These are phyloP conservation scores for Tachuris rubrigastra DNA, from an alignment of 2,113 vertebrate genomes.

Conservation along the genomic window DNA sequence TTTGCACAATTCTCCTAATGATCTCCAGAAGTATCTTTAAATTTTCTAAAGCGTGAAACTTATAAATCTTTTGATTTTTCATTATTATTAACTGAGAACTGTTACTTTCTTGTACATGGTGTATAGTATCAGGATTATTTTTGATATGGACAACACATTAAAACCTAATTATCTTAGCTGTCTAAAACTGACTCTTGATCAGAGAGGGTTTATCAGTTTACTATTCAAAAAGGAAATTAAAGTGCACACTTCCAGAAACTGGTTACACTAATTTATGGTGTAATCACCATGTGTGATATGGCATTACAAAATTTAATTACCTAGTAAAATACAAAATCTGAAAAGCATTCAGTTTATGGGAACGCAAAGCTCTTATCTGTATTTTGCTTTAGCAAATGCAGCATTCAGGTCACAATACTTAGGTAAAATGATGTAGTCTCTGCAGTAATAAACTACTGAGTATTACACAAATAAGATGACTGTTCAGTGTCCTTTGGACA, in stretches of 20 bases:
- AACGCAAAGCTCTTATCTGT: neutral
- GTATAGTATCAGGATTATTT: neutral
- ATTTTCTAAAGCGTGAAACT: neutral
- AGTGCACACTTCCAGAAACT: slow-evolving; percentile 38
- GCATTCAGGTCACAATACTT: neutral
- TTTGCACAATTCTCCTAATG: neutral
- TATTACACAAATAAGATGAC: neutral
- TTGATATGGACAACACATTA: neutral
- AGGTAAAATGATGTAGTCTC: neutral
- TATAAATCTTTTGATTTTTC: neutral
- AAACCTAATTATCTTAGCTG: neutral
- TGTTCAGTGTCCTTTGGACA: neutral
- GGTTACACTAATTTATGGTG: neutral
- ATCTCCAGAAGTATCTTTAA: neutral
- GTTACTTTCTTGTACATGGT: neutral
- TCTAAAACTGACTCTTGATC: neutral
- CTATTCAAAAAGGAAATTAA: slow-evolving; percentile 19
- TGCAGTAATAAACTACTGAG: neutral
- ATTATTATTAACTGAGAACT: neutral
- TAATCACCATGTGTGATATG: neutral
- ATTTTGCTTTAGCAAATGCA: neutral
- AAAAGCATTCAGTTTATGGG: neutral
- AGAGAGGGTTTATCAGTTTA: neutral
- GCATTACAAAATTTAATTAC: neutral
- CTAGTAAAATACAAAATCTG: neutral